These are phyloP conservation scores for Chesias legatella DNA, from an alignment of 2,888 invertebrate species.

Conservation along the genomic window DNA sequence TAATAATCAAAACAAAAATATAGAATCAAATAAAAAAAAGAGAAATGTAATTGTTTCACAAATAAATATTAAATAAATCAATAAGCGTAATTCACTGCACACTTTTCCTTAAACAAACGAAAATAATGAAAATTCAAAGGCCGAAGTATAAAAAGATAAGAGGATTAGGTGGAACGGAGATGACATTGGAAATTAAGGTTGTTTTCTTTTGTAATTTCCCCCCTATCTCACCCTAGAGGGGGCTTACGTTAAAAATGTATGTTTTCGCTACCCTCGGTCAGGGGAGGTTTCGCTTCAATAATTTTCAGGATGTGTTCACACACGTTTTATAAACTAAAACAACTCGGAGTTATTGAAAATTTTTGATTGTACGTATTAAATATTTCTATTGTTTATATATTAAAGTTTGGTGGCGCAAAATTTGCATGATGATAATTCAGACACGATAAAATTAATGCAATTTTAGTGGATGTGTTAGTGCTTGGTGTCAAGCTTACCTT, in stretches of 20 bases:
- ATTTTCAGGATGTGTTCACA: conserved; percentile 60
- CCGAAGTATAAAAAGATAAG: conserved; percentile 79
- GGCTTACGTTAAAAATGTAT: conserved; percentile 75
- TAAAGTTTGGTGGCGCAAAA: too few relatives aligned
- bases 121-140: conserved; percentile 79
- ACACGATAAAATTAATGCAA: too few relatives aligned
- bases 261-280: conserved; percentile 55
- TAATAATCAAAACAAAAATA: conserved; percentile 10
- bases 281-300: conserved; percentile 53
- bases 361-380: too few relatives aligned
- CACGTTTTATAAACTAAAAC: conserved; percentile 48
- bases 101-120: conserved; percentile 76
- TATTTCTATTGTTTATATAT: too few relatives aligned
- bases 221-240: conserved; percentile 65
- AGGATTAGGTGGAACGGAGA: conserved; percentile 79
- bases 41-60: conserved; percentile 17
- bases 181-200: conserved; percentile 81
- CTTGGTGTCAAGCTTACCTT: too few relatives aligned
- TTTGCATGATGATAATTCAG: too few relatives aligned
- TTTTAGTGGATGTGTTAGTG: too few relatives aligned
- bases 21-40: conserved; percentile 1
- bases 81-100: conserved; percentile 45
- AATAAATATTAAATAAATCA: conserved; percentile 48
- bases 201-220: conserved; percentile 80
- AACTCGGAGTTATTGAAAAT: conserved; percentile 6